Evolutionary conservation across 2,113 vertebrate genomes (phyloP).

Genomic region (Prietella phreatophila): DNA sequence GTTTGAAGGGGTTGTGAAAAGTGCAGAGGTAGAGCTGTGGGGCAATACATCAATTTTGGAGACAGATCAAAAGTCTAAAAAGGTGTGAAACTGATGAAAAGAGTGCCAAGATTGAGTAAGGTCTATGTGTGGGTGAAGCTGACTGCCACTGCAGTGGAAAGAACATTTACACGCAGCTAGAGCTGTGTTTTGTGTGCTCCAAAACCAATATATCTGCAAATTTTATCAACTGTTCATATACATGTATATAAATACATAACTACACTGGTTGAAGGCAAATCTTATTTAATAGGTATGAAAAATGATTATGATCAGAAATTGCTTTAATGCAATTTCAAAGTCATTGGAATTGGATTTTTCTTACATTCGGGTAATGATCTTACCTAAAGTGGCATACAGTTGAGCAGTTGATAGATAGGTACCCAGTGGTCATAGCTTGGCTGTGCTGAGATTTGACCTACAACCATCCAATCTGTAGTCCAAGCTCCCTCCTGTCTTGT

Average conservation of each 20-base stretch:
- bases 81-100: slow-evolving; percentile 9
- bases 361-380: background rate
- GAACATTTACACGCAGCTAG: background rate
- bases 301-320: background rate
- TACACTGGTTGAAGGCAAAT: background rate
- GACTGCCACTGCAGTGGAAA: background rate
- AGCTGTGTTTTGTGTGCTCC: background rate
- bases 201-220: background rate
- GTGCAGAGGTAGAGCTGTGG: slow-evolving; percentile 28
- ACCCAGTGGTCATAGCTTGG: background rate
- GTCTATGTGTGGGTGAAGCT: background rate
- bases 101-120: background rate
- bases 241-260: background rate
- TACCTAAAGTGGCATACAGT: background rate
- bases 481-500: background rate
- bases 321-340: background rate
- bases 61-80: background rate
- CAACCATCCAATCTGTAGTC: background rate
- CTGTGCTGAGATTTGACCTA: background rate
- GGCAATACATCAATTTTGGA: background rate
- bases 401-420: background rate
- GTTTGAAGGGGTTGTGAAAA: background rate
- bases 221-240: background rate
- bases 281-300: background rate
- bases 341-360: background rate